These are phyloP conservation scores for Chironomus tentans DNA, from an alignment of 2,888 invertebrate genomes.

Conservation along the genomic window DNA sequence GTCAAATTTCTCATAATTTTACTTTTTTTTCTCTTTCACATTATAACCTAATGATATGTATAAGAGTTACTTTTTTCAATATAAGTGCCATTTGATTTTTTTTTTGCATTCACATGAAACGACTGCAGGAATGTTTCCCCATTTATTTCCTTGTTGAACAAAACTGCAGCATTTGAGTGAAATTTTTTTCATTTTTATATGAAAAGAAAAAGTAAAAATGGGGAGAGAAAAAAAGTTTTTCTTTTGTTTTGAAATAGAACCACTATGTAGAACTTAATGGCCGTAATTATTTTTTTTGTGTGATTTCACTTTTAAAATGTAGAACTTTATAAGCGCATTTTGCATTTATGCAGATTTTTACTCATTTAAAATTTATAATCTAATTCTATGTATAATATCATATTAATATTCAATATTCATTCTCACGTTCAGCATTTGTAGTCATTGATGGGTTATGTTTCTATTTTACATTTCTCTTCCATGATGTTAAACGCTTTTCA, in stretches of 20 bases:
- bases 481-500: constrained; percentile 64
- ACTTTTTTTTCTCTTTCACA: background rate
- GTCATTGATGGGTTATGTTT: background rate
- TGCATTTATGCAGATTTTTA: background rate
- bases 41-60: constrained; percentile 17
- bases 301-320: too few relatives aligned
- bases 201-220: background rate
- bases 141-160: background rate
- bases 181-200: background rate
- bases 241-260: background rate
- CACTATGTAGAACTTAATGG: background rate
- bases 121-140: too few relatives aligned
- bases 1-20: constrained; percentile 22
- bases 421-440: background rate
- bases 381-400: background rate
- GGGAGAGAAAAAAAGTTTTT: too few relatives aligned
- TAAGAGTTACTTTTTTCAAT: background rate
- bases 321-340: background rate
- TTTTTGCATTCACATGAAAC: background rate
- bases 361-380: background rate
- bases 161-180: background rate
- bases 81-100: constrained; percentile 2
- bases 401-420: too few relatives aligned
- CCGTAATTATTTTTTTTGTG: background rate
- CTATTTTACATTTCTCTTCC: constrained; percentile 17